Evolutionary conservation across 2,113 vertebrate species (phyloP).

Genomic region (Cinclus cinclus): DNA sequence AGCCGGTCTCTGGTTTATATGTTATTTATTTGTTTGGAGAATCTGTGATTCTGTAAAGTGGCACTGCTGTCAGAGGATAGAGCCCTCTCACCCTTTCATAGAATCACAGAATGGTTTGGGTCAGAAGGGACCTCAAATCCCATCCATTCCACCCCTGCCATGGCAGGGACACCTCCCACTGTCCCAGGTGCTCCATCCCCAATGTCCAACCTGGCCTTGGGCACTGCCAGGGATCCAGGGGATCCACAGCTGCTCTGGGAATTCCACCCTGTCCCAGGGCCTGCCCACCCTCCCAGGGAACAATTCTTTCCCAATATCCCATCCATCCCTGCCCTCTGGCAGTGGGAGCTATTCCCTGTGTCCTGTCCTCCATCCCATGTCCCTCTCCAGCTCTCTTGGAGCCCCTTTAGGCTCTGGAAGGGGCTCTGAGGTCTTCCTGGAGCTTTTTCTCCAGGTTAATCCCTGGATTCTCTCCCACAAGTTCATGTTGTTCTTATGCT

Average conservation of each 20-base stretch:
- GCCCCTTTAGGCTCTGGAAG: neutral
- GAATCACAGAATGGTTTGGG: neutral
- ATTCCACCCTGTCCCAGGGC: neutral
- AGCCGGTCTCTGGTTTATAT: accelerated
- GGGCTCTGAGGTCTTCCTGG: neutral
- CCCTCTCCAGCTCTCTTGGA: neutral
- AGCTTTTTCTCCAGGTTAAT: neutral
- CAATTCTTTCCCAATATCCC: neutral
- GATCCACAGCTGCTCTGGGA: neutral
- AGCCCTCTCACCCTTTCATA: neutral
- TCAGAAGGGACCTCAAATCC: neutral
- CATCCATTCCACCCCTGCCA: accelerated
- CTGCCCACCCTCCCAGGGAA: accelerated
- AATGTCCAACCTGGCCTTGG: neutral
- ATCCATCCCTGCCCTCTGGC: accelerated
- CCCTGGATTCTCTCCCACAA: neutral
- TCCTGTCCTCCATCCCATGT: neutral
- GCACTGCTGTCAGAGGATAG: accelerated
- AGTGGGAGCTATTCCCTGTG: neutral
- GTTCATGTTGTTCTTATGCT: no score
- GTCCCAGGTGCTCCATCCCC: neutral
- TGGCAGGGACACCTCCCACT: neutral
- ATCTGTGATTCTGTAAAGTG: neutral
- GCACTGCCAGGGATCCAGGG: neutral
- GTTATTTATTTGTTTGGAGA: neutral